A percentile compares a stretch with the other conserved stretches of the same genome.
Evolutionary conservation across 1,140 invertebrate species (phyloP).

Genomic region (Mizuhopecten yessoensis): DNA sequence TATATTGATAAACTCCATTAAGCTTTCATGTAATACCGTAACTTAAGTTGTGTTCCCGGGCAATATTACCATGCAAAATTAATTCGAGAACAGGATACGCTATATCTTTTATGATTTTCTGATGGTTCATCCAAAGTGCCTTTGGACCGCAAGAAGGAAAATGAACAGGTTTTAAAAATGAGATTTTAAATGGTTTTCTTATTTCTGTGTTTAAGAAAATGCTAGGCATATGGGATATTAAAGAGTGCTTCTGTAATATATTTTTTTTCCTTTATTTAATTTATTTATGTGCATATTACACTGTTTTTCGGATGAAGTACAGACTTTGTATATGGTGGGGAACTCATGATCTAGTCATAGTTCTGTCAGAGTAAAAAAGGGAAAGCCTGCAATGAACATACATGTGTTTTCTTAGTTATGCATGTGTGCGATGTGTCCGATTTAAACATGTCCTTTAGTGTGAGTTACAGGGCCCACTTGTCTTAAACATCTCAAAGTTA

Average conservation of each 20-base stretch:
- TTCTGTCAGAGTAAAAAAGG: slow-evolving; percentile 23
- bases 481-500: no score
- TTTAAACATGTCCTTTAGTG: neutral
- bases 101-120: neutral
- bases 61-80: no score
- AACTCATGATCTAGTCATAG: neutral
- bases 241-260: slow-evolving; percentile 33
- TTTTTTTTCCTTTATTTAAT: slow-evolving; percentile 29
- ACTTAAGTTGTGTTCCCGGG: no score
- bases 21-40: no score
- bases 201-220: neutral
- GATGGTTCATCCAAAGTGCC: slow-evolving; percentile 10
- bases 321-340: neutral
- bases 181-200: neutral
- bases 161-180: neutral
- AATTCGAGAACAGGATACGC: no score
- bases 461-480: no score
- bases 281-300: slow-evolving; percentile 23
- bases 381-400: slow-evolving; percentile 2
- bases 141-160: neutral
- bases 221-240: neutral
- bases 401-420: neutral
- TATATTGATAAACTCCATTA: no score
- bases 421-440: neutral
- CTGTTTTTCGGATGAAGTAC: neutral